phyloP scores from a whole-genome alignment of 2,888 invertebrate genomes.

The Globia sparganii region DNA sequence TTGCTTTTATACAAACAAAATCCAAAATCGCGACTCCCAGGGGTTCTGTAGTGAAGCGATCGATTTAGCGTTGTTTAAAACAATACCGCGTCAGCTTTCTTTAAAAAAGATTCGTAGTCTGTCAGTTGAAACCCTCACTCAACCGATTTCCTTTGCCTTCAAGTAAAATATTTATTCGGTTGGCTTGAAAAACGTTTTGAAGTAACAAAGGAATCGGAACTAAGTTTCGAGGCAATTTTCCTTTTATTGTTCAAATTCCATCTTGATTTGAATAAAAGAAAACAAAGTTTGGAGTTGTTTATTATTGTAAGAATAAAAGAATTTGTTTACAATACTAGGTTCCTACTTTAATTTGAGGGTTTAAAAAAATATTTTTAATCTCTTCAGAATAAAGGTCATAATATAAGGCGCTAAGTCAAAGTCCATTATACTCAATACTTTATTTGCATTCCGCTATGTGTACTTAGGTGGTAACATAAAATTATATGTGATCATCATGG shows the following conservation, averaged over 20 bases:
- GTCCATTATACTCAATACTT: too few species aligned
- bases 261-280: conserved; percentile 28
- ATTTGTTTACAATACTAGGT: conserved; percentile 10
- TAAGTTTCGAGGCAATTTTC: conserved; percentile 37
- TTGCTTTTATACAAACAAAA: conserved; percentile 42
- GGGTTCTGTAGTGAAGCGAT: conserved; percentile 36
- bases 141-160: conserved; percentile 23
- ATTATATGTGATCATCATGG: not conserved
- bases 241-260: conserved; percentile 27
- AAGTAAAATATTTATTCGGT: conserved; percentile 55
- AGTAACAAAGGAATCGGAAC: conserved; percentile 40
- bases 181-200: conserved; percentile 37
- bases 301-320: conserved; percentile 1
- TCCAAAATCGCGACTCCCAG: conserved; percentile 33
- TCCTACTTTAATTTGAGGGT: not conserved
- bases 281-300: conserved; percentile 30
- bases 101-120: conserved; percentile 32
- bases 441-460: too few species aligned
- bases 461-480: not conserved
- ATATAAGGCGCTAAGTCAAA: too few species aligned
- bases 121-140: conserved; percentile 38
- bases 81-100: conserved; percentile 41
- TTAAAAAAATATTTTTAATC: not conserved
- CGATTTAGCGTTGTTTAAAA: conserved; percentile 55
- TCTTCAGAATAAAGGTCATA: too few species aligned